A percentile compares a stretch with the other conserved stretches of the same genome.
Conservation (phyloP, 2,797 vertebrate species). For the Scolopax rusticola region DNA sequence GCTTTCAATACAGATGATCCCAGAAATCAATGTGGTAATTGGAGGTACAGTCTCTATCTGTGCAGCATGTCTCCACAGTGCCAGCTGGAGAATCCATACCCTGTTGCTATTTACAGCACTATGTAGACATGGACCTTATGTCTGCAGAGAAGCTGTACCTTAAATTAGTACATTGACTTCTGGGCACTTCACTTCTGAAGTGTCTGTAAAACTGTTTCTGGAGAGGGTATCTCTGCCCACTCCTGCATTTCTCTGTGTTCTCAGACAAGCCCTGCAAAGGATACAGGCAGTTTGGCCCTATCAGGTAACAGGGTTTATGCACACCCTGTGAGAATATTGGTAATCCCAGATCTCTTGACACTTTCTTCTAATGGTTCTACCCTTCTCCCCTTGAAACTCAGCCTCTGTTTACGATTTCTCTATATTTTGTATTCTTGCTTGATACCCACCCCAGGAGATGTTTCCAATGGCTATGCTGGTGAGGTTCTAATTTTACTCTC, state of each 20-base stretch:
- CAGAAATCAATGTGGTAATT: background rate
- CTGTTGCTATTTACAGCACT: background rate
- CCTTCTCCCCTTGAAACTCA: background rate
- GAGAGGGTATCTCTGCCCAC: background rate
- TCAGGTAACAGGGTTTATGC: background rate
- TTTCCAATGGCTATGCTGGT: background rate
- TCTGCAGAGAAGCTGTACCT: background rate
- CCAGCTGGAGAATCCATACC: constrained; percentile 27
- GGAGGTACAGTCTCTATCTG: background rate
- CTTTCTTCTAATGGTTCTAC: background rate
- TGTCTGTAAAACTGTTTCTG: background rate
- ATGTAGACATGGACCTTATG: constrained; percentile 7
- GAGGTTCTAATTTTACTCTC: background rate
- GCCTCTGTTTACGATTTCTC: background rate
- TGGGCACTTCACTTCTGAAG: background rate
- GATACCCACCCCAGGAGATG: background rate
- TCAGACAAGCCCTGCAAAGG: background rate
- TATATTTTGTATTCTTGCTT: background rate
- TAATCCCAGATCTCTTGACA: background rate
- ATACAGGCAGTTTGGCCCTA: background rate
- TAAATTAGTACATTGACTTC: constrained; percentile 47
- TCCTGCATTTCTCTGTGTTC: fast-evolving
- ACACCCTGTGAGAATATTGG: background rate
- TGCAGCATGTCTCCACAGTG: background rate
- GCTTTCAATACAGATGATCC: background rate